Evolutionary conservation across 2,797 vertebrate species (phyloP).

Genomic region (Galagoides demidoff): DNA sequence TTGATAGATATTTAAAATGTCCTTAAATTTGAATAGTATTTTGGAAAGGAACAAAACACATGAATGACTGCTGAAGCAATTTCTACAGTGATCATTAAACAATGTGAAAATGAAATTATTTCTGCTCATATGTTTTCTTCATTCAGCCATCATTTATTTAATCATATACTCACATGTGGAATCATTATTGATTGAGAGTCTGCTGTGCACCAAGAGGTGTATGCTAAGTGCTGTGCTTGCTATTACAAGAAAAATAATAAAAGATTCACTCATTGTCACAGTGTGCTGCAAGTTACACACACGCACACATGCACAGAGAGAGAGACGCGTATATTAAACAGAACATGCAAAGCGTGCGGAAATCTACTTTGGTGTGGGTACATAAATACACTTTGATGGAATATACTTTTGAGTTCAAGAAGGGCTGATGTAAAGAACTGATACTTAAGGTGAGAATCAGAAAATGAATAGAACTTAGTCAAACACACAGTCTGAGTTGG

Average conservation of each 20-base stretch:
- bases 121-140: not conserved
- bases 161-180: not conserved
- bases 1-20: not conserved
- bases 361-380: not conserved
- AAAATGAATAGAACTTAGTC: not conserved
- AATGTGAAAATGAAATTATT: slow-evolving; percentile 16
- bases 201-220: not conserved
- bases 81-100: not conserved
- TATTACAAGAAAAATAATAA: not conserved
- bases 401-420: not conserved
- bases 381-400: not conserved
- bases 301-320: not conserved
- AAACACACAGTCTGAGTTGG: not conserved
- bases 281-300: not conserved
- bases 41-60: not conserved
- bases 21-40: not conserved
- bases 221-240: not conserved
- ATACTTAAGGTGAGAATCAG: not conserved
- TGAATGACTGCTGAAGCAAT: slow-evolving; percentile 6
- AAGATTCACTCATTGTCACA: not conserved
- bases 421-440: not conserved
- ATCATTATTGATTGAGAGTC: not conserved
- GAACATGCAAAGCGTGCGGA: not conserved
- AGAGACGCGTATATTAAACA: not conserved
- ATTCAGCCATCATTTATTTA: not conserved